A percentile compares a stretch with the other conserved stretches of the same genome.
phyloP scores from a whole-genome alignment of 2,888 invertebrate species.

The Pyrrhopygopsis socrates region DNA sequence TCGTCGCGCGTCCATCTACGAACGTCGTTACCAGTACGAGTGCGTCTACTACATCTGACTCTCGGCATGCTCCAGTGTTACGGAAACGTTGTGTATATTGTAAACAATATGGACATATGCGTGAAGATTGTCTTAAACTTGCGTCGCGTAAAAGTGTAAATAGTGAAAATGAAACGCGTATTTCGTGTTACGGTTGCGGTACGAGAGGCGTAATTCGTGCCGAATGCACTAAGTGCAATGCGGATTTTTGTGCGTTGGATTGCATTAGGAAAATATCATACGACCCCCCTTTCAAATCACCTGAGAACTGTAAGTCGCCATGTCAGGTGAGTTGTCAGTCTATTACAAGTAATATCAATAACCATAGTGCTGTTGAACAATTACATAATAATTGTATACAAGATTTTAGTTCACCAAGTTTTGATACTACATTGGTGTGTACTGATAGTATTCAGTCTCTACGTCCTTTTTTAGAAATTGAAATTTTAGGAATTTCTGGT shows the following conservation, averaged over 20 bases:
- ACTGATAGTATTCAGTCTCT: background rate
- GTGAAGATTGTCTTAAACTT: background rate
- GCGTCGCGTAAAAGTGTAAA: background rate
- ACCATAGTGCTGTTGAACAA: background rate
- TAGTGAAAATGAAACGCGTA: background rate
- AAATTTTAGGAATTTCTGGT: background rate
- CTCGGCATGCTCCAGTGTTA: background rate
- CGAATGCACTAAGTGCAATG: background rate
- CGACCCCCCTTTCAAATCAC: background rate
- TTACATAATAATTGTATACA: background rate
- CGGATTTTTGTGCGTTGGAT: background rate
- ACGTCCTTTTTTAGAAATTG: background rate
- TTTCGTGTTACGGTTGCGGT: conserved; percentile 1
- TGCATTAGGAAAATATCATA: background rate
- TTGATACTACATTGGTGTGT: background rate
- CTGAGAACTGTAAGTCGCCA: background rate
- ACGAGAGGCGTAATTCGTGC: background rate
- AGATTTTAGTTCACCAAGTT: background rate
- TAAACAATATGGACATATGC: background rate
- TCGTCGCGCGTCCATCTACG: background rate
- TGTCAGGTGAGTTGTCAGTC: background rate
- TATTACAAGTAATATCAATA: background rate
- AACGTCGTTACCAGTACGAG: background rate
- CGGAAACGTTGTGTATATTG: background rate
- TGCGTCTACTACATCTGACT: background rate